phyloP scores from a whole-genome alignment of 2,888 invertebrate genomes.

The Sipha maydis region DNA sequence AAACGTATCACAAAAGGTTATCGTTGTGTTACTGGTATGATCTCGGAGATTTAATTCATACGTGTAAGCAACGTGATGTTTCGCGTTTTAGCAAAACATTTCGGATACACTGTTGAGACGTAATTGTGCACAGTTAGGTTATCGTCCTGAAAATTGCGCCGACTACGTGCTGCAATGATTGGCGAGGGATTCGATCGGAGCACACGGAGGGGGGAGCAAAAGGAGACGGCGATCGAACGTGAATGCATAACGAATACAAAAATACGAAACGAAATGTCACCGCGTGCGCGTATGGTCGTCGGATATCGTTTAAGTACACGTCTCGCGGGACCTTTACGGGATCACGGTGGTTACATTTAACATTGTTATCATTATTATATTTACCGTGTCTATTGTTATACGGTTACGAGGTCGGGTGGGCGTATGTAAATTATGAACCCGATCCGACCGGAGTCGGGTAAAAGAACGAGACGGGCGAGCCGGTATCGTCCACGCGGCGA shows the following conservation, averaged over 20 bases:
- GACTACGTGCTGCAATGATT: too few relatives aligned
- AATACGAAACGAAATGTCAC: background rate
- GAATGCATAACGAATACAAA: background rate
- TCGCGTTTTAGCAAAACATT: too few relatives aligned
- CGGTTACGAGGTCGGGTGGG: background rate
- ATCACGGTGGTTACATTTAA: too few relatives aligned
- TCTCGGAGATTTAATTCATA: too few relatives aligned
- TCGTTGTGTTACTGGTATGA: too few relatives aligned
- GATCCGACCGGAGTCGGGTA: background rate
- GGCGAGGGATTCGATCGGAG: background rate
- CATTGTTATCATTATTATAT: too few relatives aligned
- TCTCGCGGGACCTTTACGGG: background rate
- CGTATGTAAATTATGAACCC: conserved; percentile 3
- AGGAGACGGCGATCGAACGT: background rate
- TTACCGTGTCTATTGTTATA: background rate
- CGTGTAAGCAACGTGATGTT: too few relatives aligned
- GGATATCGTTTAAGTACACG: background rate
- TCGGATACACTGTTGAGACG: too few relatives aligned
- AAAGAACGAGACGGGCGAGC: too few relatives aligned
- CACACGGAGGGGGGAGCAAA: background rate
- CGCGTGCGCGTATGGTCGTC: background rate
- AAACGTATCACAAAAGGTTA: too few relatives aligned
- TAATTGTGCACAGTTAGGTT: too few relatives aligned
- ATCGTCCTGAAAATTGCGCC: too few relatives aligned
- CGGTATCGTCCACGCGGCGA: background rate